Base-by-base conservation (phyloP, 2,113 vertebrate genomes). In the Morone saxatilis region DNA sequence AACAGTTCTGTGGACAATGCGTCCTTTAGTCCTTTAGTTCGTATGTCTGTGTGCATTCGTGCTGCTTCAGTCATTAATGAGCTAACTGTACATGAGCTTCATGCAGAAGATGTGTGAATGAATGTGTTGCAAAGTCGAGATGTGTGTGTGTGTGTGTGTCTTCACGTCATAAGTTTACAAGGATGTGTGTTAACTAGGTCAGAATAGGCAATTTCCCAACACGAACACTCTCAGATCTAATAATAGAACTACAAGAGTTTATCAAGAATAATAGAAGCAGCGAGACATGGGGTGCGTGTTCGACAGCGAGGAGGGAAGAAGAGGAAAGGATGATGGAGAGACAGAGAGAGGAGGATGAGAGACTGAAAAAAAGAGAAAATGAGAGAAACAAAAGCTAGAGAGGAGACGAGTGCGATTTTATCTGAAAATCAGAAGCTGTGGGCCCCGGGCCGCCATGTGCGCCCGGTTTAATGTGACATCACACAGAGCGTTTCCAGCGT, bases 141-240 rank as follows among this genome's bases (percentile, higher is more conserved):
- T 68, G 65, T 31, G 14, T 51, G 43, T 68, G 25, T 68, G 45
- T 50, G 43, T 67, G 25, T 51, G 8, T 20, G 66, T 62, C 45
- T 57, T 81, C 70, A 43, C 43, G 31, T 74, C 74, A 54, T 10
- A 76, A 72, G 48, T 85, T 59, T 75, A 13, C 41, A 36, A 60
- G 36, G 59, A 80, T 67, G 71, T 9, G 69, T 70, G 62, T 57
- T 77, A 93, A 90, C 66, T 90, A 76, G 92, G 85, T 89, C 90
- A 83, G 56, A 47, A 43, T 77, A 75, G 91, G 86, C 90, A 81
- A 87, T 89, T 88, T 80, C 81, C 81, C 86, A 71, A 78, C 68
- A 74, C 7, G 14, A 81, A 67, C 38, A 62, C 57, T 76, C 82
- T 78, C 20, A 56, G 71, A 81, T 86, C 86, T 88, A 89, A 88